Evolutionary conservation across 2,888 invertebrate species (phyloP).

Genomic region (Dynastes tityus): DNA sequence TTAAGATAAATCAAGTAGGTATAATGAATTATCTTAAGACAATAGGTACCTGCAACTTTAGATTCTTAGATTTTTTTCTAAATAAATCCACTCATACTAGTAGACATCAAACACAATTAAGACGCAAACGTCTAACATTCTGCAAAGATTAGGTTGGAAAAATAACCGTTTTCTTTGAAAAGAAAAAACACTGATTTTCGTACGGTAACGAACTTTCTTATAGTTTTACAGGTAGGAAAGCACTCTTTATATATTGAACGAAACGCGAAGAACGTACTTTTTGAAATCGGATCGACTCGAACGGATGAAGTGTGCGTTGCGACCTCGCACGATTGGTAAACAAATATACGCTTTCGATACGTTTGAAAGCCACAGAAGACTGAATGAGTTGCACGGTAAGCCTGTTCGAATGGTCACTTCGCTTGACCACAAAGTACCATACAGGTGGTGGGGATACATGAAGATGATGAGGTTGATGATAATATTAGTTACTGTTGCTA

Average conservation of each 20-base stretch:
- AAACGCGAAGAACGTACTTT: not conserved
- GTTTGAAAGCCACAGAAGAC: slow-evolving; percentile 33
- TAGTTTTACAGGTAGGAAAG: not conserved
- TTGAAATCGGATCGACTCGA: not conserved
- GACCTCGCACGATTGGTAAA: slow-evolving; percentile 4
- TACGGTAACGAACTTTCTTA: not conserved
- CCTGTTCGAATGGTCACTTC: slow-evolving; percentile 23
- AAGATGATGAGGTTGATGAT: slow-evolving; percentile 15
- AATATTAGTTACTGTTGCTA: not conserved
- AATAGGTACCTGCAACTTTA: not conserved
- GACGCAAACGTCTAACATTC: not conserved
- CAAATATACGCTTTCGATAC: slow-evolving; percentile 24
- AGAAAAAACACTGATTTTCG: not conserved
- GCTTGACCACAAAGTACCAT: slow-evolving; percentile 15
- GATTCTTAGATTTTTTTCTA: not conserved
- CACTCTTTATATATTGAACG: not conserved
- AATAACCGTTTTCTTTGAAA: too few relatives aligned
- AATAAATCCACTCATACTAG: not conserved
- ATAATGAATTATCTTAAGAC: not conserved
- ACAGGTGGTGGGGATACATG: slow-evolving; percentile 20
- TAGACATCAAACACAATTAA: not conserved
- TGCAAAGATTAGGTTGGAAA: not conserved
- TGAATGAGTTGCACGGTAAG: slow-evolving; percentile 18
- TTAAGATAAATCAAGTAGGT: too few relatives aligned
- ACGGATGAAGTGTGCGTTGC: not conserved